phyloP scores from a whole-genome alignment of 1,140 invertebrate genomes.

The Triops longicaudatus region DNA sequence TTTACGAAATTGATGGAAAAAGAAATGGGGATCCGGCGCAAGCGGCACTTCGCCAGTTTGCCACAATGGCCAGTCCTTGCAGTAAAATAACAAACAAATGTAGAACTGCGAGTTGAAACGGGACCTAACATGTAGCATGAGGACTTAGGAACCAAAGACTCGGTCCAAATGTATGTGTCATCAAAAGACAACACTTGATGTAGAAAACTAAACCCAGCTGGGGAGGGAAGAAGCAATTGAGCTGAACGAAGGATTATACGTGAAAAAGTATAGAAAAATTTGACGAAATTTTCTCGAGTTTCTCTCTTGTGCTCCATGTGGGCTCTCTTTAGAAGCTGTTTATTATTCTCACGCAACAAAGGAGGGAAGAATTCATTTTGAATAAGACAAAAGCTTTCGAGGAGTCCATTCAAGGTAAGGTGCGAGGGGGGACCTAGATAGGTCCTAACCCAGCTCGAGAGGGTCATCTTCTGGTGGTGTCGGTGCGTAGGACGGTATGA shows the following conservation, averaged over 20 bases:
- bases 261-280: neutral
- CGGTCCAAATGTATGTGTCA: neutral
- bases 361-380: neutral
- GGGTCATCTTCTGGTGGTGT: neutral
- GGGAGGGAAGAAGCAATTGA: neutral
- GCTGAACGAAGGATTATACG: neutral
- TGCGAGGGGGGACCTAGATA: neutral
- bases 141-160: neutral
- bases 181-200: neutral
- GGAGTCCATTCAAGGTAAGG: neutral
- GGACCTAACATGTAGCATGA: neutral
- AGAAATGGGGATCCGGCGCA: too few species aligned
- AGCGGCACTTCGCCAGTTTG: too few species aligned
- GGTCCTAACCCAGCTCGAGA: neutral
- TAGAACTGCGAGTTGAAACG: too few species aligned
- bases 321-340: neutral
- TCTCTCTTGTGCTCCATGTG: neutral
- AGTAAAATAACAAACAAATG: too few species aligned
- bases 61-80: too few species aligned
- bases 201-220: neutral
- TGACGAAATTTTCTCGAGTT: neutral
- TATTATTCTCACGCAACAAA: slow-evolving; percentile 1
- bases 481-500: neutral
- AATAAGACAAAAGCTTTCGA: neutral
- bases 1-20: too few species aligned